phyloP scores from a whole-genome alignment of 2,797 vertebrate genomes.

The Lacerta bilineata region DNA sequence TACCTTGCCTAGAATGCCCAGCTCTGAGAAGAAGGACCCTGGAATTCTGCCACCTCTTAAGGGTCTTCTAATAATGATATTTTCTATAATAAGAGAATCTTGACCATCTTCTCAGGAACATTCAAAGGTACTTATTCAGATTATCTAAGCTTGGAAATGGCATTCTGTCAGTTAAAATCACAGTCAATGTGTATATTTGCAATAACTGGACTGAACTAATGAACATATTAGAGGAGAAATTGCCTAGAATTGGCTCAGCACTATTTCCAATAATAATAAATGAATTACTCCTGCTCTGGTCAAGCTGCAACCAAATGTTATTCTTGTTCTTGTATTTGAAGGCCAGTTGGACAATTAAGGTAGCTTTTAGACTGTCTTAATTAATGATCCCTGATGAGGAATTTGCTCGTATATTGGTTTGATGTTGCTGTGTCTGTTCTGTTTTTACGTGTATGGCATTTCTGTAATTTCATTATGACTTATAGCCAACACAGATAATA shows the following conservation, averaged over 20 bases:
- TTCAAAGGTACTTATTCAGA: neutral
- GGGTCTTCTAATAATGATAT: neutral
- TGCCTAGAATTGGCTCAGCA: neutral
- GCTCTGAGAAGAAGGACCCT: too few relatives aligned
- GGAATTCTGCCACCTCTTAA: too few relatives aligned
- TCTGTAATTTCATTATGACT: slow-evolving; percentile 3
- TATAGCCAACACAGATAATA: neutral
- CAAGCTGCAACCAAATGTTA: slow-evolving; percentile 18
- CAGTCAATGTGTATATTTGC: neutral
- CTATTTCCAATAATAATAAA: neutral
- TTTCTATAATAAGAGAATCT: neutral
- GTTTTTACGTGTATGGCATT: neutral
- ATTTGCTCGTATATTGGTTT: neutral
- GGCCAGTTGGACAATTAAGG: neutral
- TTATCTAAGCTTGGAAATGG: neutral
- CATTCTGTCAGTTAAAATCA: neutral
- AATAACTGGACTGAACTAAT: slow-evolving; percentile 4
- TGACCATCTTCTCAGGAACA: neutral
- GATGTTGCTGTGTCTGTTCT: slow-evolving; percentile 1
- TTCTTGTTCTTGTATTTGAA: neutral
- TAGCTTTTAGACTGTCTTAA: neutral
- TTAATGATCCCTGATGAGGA: neutral
- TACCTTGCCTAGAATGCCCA: neutral
- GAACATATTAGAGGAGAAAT: neutral
- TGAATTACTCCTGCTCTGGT: neutral